Percentiles rank a stretch among this genome's conserved stretches.
These are phyloP conservation scores for Penaeus chinensis DNA, from an alignment of 1,140 invertebrate species.

Conservation along the genomic window DNA sequence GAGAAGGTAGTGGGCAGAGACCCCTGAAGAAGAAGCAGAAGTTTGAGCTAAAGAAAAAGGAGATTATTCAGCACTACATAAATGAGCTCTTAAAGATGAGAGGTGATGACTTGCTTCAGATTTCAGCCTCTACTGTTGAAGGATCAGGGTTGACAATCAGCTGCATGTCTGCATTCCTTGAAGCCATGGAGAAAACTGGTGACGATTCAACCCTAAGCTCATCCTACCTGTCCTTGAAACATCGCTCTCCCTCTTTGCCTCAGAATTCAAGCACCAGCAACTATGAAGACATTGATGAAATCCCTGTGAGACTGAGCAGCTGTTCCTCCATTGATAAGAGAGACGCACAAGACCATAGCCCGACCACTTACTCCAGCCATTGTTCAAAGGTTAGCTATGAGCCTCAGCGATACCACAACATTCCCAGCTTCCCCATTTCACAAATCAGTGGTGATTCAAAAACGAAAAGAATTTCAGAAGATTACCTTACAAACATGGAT, in stretches of 20 bases:
- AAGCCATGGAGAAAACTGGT: slow-evolving; percentile 5
- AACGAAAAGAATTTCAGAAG: no score
- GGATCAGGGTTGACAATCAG: slow-evolving; percentile 28
- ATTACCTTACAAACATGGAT: no score
- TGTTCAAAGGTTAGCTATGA: no score
- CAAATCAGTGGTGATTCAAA: no score
- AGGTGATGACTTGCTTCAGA: slow-evolving; percentile 10
- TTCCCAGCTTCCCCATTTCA: no score
- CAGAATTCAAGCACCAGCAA: background rate
- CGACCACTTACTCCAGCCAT: background rate
- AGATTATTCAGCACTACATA: slow-evolving; percentile 28
- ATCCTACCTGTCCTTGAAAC: no score
- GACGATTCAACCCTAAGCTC: background rate
- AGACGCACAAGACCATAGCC: no score
- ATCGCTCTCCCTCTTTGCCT: background rate
- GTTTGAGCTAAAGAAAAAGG: slow-evolving; percentile 40
- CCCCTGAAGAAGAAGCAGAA: slow-evolving; percentile 34
- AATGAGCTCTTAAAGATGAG: slow-evolving; percentile 26
- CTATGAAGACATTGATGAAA: slow-evolving; percentile 42
- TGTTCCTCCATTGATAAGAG: no score
- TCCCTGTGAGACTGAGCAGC: slow-evolving; percentile 31
- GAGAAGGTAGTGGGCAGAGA: slow-evolving; percentile 38
- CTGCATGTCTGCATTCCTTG: slow-evolving; percentile 24
- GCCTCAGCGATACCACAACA: no score
- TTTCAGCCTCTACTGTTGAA: slow-evolving; percentile 44